phyloP scores from a whole-genome alignment of 2,888 invertebrate species.

The Leucophenga montana region DNA sequence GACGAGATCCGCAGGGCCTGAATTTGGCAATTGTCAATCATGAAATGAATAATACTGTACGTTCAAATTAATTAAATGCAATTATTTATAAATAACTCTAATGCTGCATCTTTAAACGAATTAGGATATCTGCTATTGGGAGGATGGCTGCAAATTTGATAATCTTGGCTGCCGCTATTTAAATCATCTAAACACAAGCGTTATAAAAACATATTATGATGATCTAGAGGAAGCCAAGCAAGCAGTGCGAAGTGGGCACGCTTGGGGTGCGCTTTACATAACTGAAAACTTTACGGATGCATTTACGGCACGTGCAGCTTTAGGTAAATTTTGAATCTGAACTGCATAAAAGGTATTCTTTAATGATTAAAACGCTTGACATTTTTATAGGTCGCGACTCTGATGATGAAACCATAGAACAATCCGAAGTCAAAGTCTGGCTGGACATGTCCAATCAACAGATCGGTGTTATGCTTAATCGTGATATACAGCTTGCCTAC shows the following conservation, averaged over 20 bases:
- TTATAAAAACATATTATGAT: constrained; percentile 81
- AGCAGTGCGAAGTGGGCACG: constrained; percentile 84
- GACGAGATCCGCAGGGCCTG: constrained; percentile 87
- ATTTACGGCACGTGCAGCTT: constrained; percentile 84
- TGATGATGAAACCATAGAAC: constrained; percentile 89
- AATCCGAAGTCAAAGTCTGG: constrained; percentile 91
- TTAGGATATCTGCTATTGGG: constrained; percentile 68
- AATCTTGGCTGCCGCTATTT: constrained; percentile 88
- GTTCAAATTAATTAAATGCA: constrained; percentile 16
- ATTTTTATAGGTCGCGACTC: constrained; percentile 78
- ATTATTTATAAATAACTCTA: too few species aligned
- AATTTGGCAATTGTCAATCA: constrained; percentile 85
- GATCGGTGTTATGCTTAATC: constrained; percentile 90
- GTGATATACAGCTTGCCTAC: constrained; percentile 89
- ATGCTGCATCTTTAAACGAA: neutral
- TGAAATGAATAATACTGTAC: constrained; percentile 76
- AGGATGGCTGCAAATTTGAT: constrained; percentile 80
- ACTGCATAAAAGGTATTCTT: neutral
- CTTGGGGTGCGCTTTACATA: constrained; percentile 92
- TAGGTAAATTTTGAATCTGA: constrained; percentile 74
- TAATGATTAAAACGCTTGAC: constrained; percentile 9
- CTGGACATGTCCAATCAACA: constrained; percentile 97
- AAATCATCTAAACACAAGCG: constrained; percentile 82
- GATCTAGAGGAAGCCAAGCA: constrained; percentile 79
- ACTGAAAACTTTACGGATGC: constrained; percentile 92